These are phyloP conservation scores for Dioctria rufipes DNA, from an alignment of 2,888 invertebrate species.

Conservation along the genomic window DNA sequence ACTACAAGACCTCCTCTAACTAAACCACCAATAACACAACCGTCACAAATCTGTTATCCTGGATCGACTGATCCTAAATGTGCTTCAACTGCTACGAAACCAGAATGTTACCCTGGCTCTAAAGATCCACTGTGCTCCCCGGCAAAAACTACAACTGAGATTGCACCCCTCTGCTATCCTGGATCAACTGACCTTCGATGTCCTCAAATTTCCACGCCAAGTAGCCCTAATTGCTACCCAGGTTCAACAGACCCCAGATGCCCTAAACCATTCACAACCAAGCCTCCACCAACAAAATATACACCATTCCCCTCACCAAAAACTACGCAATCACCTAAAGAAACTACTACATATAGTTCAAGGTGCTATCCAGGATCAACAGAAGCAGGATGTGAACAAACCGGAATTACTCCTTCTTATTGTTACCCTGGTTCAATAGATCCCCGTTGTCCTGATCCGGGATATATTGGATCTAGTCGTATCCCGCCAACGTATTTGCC, in stretches of 20 bases:
- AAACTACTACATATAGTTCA: conserved; percentile 59
- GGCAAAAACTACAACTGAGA: conserved; percentile 59
- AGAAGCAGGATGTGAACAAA: conserved; percentile 65
- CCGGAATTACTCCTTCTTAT: conserved; percentile 60
- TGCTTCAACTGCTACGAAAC: conserved; percentile 54
- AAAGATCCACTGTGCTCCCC: conserved; percentile 69
- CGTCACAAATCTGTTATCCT: conserved; percentile 65
- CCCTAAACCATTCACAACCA: conserved; percentile 57
- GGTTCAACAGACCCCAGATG: conserved; percentile 65
- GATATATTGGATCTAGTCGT: conserved; percentile 65
- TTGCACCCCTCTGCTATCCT: conserved; percentile 63
- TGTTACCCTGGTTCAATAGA: conserved; percentile 67
- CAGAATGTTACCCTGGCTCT: conserved; percentile 65
- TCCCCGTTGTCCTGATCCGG: conserved; percentile 69
- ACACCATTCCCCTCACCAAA: conserved; percentile 56
- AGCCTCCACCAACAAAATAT: background rate
- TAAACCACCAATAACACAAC: conserved; percentile 62
- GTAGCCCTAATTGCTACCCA: conserved; percentile 54
- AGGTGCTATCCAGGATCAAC: conserved; percentile 66
- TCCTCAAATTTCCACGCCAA: conserved; percentile 61
- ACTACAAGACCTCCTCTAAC: conserved; percentile 60
- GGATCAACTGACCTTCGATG: conserved; percentile 68
- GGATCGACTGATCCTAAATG: conserved; percentile 64
- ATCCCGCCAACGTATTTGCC: conserved; percentile 67
- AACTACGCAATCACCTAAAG: background rate